Base-by-base conservation (phyloP, 2,113 vertebrate genomes). In the Tragelaphus scriptus region DNA sequence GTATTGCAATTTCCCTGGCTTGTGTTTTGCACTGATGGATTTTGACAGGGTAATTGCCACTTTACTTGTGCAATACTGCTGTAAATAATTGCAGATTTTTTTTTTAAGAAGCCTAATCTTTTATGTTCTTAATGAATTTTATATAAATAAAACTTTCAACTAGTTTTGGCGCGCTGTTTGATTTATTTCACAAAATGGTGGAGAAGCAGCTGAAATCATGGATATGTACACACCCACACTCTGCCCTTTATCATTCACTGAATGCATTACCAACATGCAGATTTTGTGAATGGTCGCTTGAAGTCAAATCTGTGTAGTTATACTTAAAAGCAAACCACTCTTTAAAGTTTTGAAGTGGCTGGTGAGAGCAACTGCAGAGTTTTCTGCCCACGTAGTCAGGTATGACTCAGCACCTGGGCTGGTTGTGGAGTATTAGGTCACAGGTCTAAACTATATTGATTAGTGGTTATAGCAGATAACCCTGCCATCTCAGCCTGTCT, bases 21-120 rank as follows among this genome's bases (percentile, higher is more conserved):
- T 99, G 98, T 99, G 98, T 98, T 99, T 99, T 99, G 99, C 99
- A 99, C 99, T 99, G 99, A 99, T 98, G 98, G 99, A 99, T 99
- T 99, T 99, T 99, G 99, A 99, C 99, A 99, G 99, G 99, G 99
- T 99, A 98, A 98, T 99, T 99, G 99, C 99, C 99, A 99, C 98
- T 99, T 98, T 98, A 99, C 99, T 99, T 99, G 99, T 99, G 99
- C 99, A 99, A 99, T 99, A 99, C 98, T 99, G 99, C 99, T 99
- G 99, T 99, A 99, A 99, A 99, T 99, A 99, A 98, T 93, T 92
- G 99, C 99, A 99, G 98, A 99, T 98, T 97, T 98, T 98, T 98
- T 97, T 90, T 97, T 94, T 80, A 99, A 98, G 97, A 99, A 98
- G 98, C 98, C 98, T 97, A 92, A 98, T 99, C 98, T 99, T 98